Percentiles rank a stretch among this genome's conserved stretches.
Evolutionary conservation across 2,797 vertebrate species (phyloP).

Genomic region (Hephaestus fuliginosus): DNA sequence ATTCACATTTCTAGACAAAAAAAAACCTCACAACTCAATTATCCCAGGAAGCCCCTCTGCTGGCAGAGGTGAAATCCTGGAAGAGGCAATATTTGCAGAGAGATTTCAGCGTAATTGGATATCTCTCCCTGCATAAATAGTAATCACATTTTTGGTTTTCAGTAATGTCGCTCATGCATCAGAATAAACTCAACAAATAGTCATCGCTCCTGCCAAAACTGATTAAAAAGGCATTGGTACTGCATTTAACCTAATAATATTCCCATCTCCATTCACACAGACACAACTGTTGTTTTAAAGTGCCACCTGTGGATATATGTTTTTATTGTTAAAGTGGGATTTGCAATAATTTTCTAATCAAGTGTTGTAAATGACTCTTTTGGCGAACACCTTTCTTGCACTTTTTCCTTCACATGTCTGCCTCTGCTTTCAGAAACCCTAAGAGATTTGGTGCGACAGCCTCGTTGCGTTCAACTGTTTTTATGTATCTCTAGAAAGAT

Average conservation of each 20-base stretch:
- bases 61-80: constrained; percentile 76
- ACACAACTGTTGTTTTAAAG: constrained; percentile 34
- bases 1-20: constrained; percentile 70
- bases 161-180: constrained; percentile 73
- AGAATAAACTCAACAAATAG: constrained; percentile 75
- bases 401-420: neutral
- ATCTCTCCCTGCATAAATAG: constrained; percentile 80
- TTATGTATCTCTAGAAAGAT: constrained; percentile 25
- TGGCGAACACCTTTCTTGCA: constrained; percentile 1
- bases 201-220: constrained; percentile 61
- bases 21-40: constrained; percentile 66
- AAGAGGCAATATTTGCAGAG: constrained; percentile 83
- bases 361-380: constrained; percentile 16
- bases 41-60: constrained; percentile 68
- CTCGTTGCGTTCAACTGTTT: constrained; percentile 17
- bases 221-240: constrained; percentile 64
- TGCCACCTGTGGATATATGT: constrained; percentile 27
- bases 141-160: constrained; percentile 75
- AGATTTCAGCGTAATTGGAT: constrained; percentile 84
- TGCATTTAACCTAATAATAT: constrained; percentile 50
- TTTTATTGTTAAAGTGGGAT: constrained; percentile 29
- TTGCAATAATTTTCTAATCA: constrained; percentile 32
- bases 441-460: neutral
- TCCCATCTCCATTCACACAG: constrained; percentile 18
- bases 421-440: constrained; percentile 11